These are phyloP conservation scores for Cactoblastis cactorum DNA, from an alignment of 2,888 invertebrate species.

Conservation along the genomic window DNA sequence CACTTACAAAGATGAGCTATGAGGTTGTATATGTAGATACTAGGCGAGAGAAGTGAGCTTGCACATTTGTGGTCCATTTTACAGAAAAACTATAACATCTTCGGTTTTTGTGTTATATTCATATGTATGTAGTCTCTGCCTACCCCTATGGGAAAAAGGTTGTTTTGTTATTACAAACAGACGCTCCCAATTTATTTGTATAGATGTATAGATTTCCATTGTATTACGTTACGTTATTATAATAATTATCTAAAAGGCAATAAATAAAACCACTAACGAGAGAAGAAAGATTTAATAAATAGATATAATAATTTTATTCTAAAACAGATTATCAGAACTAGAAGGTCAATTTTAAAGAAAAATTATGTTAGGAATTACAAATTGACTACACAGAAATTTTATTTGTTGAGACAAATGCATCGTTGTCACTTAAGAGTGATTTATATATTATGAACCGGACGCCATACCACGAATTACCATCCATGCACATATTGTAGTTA, in stretches of 20 bases:
- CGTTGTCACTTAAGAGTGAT: slow-evolving; percentile 15
- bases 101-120: too few species aligned
- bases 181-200: too few species aligned
- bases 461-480: background rate
- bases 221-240: too few species aligned
- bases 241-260: background rate
- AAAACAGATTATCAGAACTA: slow-evolving; percentile 68
- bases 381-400: slow-evolving; percentile 58
- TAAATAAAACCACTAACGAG: slow-evolving; percentile 55
- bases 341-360: slow-evolving; percentile 57
- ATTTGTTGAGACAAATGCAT: slow-evolving; percentile 42
- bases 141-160: too few species aligned
- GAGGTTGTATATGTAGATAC: too few species aligned
- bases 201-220: too few species aligned
- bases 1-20: too few species aligned
- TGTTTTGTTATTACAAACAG: too few species aligned
- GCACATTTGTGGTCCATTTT: too few species aligned
- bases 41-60: too few species aligned
- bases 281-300: slow-evolving; percentile 79
- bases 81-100: too few species aligned
- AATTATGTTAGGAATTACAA: slow-evolving; percentile 53
- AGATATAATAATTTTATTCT: slow-evolving; percentile 72
- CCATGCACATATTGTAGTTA: background rate
- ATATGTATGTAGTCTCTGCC: too few species aligned
- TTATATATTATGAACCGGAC: background rate